Conservation (phyloP, 2,797 vertebrate species). For the Clarias pachynema region DNA sequence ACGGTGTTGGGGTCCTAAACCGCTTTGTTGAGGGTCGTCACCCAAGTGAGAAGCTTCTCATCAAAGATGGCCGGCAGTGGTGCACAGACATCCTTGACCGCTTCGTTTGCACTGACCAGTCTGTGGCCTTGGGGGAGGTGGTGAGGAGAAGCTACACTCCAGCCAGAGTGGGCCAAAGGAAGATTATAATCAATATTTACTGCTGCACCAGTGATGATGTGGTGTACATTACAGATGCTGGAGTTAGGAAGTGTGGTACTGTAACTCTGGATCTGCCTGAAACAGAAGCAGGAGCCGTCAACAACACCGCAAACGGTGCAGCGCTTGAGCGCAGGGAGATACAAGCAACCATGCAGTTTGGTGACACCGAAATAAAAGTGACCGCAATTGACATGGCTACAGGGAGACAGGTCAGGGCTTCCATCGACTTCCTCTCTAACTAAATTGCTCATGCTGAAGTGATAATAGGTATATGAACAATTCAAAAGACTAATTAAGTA, state of each 20-base stretch:
- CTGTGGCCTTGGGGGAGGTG: conserved; percentile 90
- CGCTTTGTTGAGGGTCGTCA: conserved; percentile 89
- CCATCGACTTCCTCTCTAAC: conserved; percentile 92
- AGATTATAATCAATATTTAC: conserved; percentile 97
- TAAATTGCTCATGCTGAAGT: conserved; percentile 59
- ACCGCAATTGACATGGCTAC: conserved; percentile 86
- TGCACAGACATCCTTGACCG: conserved; percentile 96
- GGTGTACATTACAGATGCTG: conserved; percentile 87
- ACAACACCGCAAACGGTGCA: conserved; percentile 13
- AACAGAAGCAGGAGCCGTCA: conserved; percentile 42
- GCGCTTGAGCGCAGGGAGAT: conserved; percentile 84
- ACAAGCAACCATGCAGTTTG: conserved; percentile 92
- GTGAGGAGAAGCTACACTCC: conserved; percentile 93
- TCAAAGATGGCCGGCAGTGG: conserved; percentile 92
- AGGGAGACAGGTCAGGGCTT: conserved; percentile 81
- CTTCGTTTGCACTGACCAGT: conserved; percentile 91
- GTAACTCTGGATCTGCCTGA: conserved; percentile 88
- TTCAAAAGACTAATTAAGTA: conserved; percentile 1
- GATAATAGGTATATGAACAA: not conserved
- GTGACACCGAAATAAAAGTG: conserved; percentile 96
- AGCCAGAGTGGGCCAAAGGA: conserved; percentile 84
- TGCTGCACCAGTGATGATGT: conserved; percentile 84
- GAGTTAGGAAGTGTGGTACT: conserved; percentile 90
- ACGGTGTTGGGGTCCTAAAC: conserved; percentile 92
- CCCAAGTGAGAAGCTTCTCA: conserved; percentile 87